Percentiles rank a stretch among this genome's conserved stretches.
phyloP scores from a whole-genome alignment of 2,888 invertebrate species.

The Reticulitermes lucifugus region DNA sequence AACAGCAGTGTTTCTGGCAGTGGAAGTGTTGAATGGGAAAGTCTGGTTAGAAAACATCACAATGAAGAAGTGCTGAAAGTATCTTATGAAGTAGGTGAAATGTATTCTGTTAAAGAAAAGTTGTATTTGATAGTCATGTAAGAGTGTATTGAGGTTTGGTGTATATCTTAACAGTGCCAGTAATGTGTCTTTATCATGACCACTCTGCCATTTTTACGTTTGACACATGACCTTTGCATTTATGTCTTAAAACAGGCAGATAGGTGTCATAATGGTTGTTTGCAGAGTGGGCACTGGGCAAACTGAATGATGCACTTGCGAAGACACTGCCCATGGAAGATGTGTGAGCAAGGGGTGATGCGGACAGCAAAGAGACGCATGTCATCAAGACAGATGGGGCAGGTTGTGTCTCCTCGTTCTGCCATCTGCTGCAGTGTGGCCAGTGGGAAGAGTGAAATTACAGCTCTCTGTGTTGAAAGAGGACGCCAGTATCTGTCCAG shows the following conservation, averaged over 20 bases:
- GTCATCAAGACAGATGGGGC: slow-evolving; percentile 52
- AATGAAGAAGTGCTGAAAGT: too few species aligned
- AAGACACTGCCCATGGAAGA: slow-evolving; percentile 51
- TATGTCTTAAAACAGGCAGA: background rate
- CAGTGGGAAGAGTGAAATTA: slow-evolving; percentile 42
- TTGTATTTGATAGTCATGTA: too few species aligned
- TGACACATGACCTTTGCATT: background rate
- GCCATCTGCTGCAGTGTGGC: slow-evolving; percentile 43
- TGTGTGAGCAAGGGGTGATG: slow-evolving; percentile 49
- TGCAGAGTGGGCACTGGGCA: slow-evolving; percentile 54
- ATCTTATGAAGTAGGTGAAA: too few species aligned
- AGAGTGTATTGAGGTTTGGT: background rate
- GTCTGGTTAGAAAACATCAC: too few species aligned
- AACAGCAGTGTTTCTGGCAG: too few species aligned
- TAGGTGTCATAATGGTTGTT: slow-evolving; percentile 45
- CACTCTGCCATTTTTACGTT: background rate
- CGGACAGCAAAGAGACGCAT: slow-evolving; percentile 47
- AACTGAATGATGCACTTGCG: slow-evolving; percentile 52
- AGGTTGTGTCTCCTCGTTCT: slow-evolving; percentile 42
- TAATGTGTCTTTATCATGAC: background rate
- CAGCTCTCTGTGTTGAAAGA: slow-evolving; percentile 40
- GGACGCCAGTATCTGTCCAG: slow-evolving; percentile 51
- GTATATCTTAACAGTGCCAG: background rate
- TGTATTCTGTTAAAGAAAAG: too few species aligned
- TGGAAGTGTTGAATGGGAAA: too few species aligned